Evolutionary conservation across 37 sponge, comb jelly and placozoan genomes (phyloP).

Genomic region (Chondrilla cf. caribensis): DNA sequence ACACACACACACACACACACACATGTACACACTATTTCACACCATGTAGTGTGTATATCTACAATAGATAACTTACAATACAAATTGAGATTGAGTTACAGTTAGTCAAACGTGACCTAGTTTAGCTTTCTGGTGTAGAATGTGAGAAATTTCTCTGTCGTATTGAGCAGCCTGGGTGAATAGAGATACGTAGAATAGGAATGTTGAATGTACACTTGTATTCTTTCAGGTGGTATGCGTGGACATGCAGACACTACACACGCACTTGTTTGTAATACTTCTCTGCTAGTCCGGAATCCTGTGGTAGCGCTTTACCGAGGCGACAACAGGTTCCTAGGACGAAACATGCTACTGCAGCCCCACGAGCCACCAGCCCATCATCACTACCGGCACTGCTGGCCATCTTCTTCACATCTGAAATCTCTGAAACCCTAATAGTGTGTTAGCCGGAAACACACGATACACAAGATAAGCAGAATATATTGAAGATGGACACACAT

Average conservation of each 20-base stretch:
- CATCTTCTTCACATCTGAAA: neutral
- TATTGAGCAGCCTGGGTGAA: conserved; percentile 41
- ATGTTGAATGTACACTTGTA: neutral
- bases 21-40: too few species aligned
- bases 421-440: neutral
- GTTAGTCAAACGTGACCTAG: conserved; percentile 37
- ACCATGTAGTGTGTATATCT: too few species aligned
- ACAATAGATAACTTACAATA: too few species aligned
- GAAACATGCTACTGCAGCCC: conserved; percentile 64
- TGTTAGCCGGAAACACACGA: neutral
- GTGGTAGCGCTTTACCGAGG: conserved; percentile 48
- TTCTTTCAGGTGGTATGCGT: neutral
- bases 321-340: conserved; percentile 58
- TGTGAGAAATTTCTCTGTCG: conserved; percentile 38
- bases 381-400: neutral
- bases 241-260: neutral
- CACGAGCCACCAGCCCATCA: conserved; percentile 13
- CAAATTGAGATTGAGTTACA: too few species aligned
- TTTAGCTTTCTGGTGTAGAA: conserved; percentile 45
- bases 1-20: too few species aligned
- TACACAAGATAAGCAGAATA: too few species aligned
- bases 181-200: neutral
- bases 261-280: conserved; percentile 44
- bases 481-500: too few species aligned
- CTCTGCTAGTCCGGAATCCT: conserved; percentile 32